Base-by-base conservation (phyloP, 2,888 invertebrate genomes). In the Melieria omissa region DNA sequence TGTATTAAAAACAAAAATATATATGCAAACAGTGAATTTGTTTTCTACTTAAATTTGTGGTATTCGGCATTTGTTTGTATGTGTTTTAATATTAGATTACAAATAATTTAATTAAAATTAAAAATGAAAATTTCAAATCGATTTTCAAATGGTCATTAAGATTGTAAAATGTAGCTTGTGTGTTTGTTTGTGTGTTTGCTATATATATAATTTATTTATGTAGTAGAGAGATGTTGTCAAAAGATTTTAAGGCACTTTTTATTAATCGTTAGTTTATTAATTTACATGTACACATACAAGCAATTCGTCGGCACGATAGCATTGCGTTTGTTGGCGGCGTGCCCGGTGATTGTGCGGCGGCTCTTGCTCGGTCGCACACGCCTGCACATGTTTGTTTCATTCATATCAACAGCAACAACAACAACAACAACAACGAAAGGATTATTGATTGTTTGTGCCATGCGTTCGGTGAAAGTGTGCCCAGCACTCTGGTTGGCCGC, bases 201-300 rank as follows among this genome's bases (percentile, higher is more conserved):
- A 41, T 47, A 14, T 55, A 5, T 60, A 7, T 49, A 29, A 29
- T 49, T 41, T 29, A 42, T 42, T 45, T 12, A 49, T 47, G 45
- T 46, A 52, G 6, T 44, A 46, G 60, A 60, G 61, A 47, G 49
- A 66, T 44, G 55, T 65, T 58, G 16, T 74, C 74, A 65, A 75
- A 72, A 65, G 52, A 69, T 75, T 63, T 74, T 77, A 78, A 78
- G 78, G 78, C 78, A 78, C 78, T 77, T 75, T 73, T 73, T 67
- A 75, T 73, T 42, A 70, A 74, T 73, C 70, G 62, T 69, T 64
- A 67, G 66, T 67, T 62, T 65, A 70, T 65, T 69, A 54, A 70
- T 41, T 55, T 29, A 62, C 49, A 65, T 69, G 54, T 65, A 52
- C 55, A 62, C 62, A 71, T 45, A 71, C 12, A 12, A 14, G 9